Base-by-base conservation (phyloP, 2,888 invertebrate genomes). In the Mythimna vitellina region DNA sequence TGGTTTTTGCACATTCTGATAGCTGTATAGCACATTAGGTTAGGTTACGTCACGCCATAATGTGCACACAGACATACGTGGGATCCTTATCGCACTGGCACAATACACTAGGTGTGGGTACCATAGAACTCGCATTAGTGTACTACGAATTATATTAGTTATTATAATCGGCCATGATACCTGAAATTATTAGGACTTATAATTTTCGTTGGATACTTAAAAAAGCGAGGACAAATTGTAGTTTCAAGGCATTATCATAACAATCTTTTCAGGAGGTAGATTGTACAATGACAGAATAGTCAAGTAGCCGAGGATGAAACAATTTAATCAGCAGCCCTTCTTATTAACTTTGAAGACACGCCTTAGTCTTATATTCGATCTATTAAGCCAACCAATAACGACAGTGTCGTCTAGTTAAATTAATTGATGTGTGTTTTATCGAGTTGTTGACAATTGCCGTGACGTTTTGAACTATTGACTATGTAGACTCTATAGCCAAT, bases 1-100 rank as follows among this genome's bases (percentile, higher is more conserved):
- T 32, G 73, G 71, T 73, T 86, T 86, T 87, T 86, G 77, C 79
- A 80, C 81, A 60, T 49, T 73, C 70, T 81, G 57, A 63, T 78
- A 62, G 67, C 71, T 63, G 63, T 80, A 66, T 54, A 35, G 72
- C 65, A 64, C 78, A 71, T 56, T 71, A 60, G 63, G 1, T 51
- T 51, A n/a, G 49, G 29, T 81, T 70, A 81, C 73, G 73, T 77
- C 82, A 77, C 70, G 57, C 12, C 57, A 8, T 22, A 46, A 46
- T 46, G 32, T 65, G 57, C 64, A 51, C 49, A 68, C 49, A 53
- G 25, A n/a, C 74, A 20, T 56, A 35, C 53, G 67, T 77, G 51
- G 64, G 63, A 70, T 73, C 60, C 63, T 73, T 67, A 82, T 60
- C 69, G 54, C 35, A 20, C 17, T 7, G 17, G 7, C 46, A 46